Percentiles rank a stretch among this genome's conserved stretches.
Evolutionary conservation across 2,888 invertebrate species (phyloP).

Genomic region (Acanthosoma haemorrhoidale): DNA sequence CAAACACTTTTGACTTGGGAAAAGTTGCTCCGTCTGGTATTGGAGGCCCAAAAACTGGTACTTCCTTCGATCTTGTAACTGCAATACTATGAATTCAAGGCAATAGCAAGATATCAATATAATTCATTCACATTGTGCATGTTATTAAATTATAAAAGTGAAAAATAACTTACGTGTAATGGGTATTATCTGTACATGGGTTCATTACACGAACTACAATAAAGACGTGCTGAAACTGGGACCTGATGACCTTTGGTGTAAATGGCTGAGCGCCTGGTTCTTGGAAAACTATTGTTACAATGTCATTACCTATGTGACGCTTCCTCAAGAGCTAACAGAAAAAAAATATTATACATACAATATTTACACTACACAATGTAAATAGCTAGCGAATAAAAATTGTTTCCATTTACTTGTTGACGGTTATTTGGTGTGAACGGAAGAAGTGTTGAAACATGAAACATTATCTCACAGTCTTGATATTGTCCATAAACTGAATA

Average conservation of each 20-base stretch:
- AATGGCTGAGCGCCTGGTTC: slow-evolving; percentile 89
- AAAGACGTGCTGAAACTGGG: slow-evolving; percentile 97
- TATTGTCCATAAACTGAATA: slow-evolving; percentile 89
- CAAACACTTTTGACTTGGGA: slow-evolving; percentile 84
- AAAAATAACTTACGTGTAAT: slow-evolving; percentile 60
- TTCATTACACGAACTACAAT: slow-evolving; percentile 83
- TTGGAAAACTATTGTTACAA: slow-evolving; percentile 93
- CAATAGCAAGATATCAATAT: background rate
- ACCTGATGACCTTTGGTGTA: slow-evolving; percentile 87
- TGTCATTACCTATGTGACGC: slow-evolving; percentile 95
- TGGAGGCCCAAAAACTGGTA: slow-evolving; percentile 93
- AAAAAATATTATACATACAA: too few relatives aligned
- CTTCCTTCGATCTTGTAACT: slow-evolving; percentile 79
- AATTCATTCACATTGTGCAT: background rate
- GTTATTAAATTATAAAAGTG: background rate
- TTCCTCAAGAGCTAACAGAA: slow-evolving; percentile 68
- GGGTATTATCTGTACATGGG: slow-evolving; percentile 85
- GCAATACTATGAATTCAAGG: slow-evolving; percentile 47
- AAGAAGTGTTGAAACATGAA: slow-evolving; percentile 93
- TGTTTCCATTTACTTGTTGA: slow-evolving; percentile 68
- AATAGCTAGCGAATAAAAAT: background rate
- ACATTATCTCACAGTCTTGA: slow-evolving; percentile 91
- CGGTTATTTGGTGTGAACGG: slow-evolving; percentile 93
- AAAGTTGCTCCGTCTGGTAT: slow-evolving; percentile 82
- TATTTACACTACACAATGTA: too few relatives aligned